Evolutionary conservation across 2,113 vertebrate genomes (phyloP), one percentile per base, ranked within the genome.

Genomic region (Onychostruthus taczanowskii): DNA sequence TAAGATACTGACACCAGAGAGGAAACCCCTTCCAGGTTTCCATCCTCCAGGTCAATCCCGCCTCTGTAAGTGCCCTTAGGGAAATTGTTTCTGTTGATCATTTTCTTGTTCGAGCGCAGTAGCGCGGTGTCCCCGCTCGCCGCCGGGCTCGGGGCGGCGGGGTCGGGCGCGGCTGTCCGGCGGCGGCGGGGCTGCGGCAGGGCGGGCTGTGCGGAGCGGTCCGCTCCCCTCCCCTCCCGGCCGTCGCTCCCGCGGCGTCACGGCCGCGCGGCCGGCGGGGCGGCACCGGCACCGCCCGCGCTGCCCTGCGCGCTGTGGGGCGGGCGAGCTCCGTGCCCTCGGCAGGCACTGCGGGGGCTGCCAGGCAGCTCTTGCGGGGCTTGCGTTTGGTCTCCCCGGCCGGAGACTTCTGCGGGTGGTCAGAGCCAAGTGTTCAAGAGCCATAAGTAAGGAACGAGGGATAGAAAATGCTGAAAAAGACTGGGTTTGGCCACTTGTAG

Each of bases 361-460:
- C 1, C 22, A 0, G 1, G 31, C 18, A 1, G 16, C 1, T 26
- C 15, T 5, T 5, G 50, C 15, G 0, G 66, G 3, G 39, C 24
- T 16, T 1, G 28, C 19, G 4, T 7, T 50, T 17, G 0, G 17
- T 3, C 23, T 21, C 0, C 49, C 18, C 21, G 6, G 0, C 22
- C 4, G 12, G 21, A 16, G 30, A 4, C 35, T n/a, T 14, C 3
- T 19, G 3, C 39, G 5, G 62, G 41, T 27, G 44, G 21, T 10
- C 17, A 0, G 49, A 43, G 47, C 19, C 2, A 1, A 2, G 46
- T n/a, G 79, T 5, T 7, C 18, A 0, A 11, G 31, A 55, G 14
- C 28, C 41, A 0, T 10, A 0, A 0, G 5, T 22, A 1, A 7
- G 4, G 21, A 49, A 1, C 5, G 13, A 21, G 1, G 3, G 9